Conservation (phyloP, 2,888 invertebrate genomes). For the Eupithecia centaureata region DNA sequence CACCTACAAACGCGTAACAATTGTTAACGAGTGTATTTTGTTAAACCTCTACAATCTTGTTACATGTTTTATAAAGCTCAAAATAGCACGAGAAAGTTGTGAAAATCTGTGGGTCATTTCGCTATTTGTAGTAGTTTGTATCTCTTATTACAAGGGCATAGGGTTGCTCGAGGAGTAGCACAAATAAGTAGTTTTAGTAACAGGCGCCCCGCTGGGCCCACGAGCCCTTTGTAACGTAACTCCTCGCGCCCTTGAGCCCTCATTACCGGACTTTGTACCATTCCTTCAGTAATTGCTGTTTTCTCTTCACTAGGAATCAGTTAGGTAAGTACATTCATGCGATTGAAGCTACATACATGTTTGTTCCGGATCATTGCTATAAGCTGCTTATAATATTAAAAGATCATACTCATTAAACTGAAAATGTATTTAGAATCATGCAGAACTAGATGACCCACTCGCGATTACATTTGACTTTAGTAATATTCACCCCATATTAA, state of each 20-base stretch:
- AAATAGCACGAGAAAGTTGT: neutral
- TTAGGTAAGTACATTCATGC: neutral
- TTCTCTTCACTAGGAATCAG: constrained; percentile 13
- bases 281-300: constrained; percentile 29
- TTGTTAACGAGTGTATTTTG: constrained; percentile 25
- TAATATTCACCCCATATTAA: no score
- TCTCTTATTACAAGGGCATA: constrained; percentile 17
- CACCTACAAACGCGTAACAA: constrained; percentile 21
- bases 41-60: constrained; percentile 2
- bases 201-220: constrained; percentile 38
- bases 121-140: neutral
- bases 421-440: no score
- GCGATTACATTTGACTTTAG: no score
- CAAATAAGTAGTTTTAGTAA: constrained; percentile 20
- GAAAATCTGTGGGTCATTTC: neutral
- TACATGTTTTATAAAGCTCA: constrained; percentile 7
- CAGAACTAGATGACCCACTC: no score
- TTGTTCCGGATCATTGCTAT: neutral
- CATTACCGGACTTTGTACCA: constrained; percentile 32
- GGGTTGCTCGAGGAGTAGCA: constrained; percentile 1
- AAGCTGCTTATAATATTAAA: no score
- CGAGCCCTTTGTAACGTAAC: constrained; percentile 36
- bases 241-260: constrained; percentile 33
- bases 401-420: no score
- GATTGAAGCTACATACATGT: neutral